These are phyloP conservation scores for Semotilus atromaculatus DNA, from an alignment of 2,797 vertebrate species.

Conservation along the genomic window DNA sequence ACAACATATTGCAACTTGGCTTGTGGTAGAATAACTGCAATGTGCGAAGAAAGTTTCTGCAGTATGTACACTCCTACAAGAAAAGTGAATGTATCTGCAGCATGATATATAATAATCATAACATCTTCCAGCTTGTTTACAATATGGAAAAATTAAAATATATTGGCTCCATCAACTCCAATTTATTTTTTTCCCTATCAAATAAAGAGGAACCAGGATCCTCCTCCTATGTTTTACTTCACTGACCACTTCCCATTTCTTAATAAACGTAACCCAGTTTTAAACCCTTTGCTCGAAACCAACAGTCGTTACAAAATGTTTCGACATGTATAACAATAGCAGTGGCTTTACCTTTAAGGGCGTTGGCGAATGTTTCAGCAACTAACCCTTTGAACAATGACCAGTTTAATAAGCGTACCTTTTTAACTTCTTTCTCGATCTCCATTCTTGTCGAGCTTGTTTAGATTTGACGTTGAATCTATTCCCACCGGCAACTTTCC, in stretches of 20 bases:
- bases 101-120: not conserved
- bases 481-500: conserved; percentile 1
- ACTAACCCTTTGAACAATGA: not conserved
- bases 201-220: not conserved
- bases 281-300: not conserved
- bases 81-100: not conserved
- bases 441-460: conserved; percentile 68
- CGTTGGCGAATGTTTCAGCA: conserved; percentile 59
- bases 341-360: conserved; percentile 66
- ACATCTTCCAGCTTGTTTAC: not conserved
- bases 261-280: not conserved
- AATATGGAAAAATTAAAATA: not conserved
- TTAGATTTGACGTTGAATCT: not conserved
- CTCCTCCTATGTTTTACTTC: not conserved
- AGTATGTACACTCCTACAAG: not conserved
- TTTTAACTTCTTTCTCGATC: conserved; percentile 81
- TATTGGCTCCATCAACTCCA: not conserved
- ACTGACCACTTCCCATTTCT: conserved; percentile 22
- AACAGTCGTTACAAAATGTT: conserved; percentile 10
- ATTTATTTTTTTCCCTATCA: not conserved
- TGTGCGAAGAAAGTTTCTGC: not conserved
- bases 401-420: conserved; percentile 64
- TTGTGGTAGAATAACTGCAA: not conserved
- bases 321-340: conserved; percentile 25
- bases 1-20: not conserved